Percentiles rank a stretch among this genome's conserved stretches.
Conservation (phyloP, 2,113 vertebrate genomes). For the Sisor rabdophorus region DNA sequence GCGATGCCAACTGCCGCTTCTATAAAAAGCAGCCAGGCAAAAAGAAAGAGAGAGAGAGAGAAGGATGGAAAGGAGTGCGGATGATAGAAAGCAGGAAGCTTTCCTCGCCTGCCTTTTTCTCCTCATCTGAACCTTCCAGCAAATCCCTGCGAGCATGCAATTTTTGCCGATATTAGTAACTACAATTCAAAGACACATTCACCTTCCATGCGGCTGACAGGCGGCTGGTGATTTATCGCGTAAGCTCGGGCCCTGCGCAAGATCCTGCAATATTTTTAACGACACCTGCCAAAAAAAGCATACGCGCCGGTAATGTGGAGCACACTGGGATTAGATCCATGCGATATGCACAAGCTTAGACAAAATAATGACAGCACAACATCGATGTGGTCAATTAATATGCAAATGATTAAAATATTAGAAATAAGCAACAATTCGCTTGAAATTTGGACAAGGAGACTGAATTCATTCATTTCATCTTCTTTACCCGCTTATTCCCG, state of each 20-base stretch:
- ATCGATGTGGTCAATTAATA: no score
- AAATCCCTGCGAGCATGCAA: neutral
- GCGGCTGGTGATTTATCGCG: slow-evolving; percentile 10
- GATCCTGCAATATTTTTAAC: slow-evolving; percentile 7
- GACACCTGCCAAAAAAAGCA: slow-evolving; percentile 13
- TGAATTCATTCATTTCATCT: no score
- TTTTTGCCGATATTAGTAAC: slow-evolving; percentile 22
- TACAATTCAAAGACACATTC: slow-evolving; percentile 34
- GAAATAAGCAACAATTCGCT: no score
- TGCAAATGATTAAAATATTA: no score
- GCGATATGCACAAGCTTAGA: neutral
- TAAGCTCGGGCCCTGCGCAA: neutral
- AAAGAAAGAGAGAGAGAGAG: slow-evolving; percentile 28
- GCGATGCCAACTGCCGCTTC: slow-evolving; percentile 64
- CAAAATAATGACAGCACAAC: neutral
- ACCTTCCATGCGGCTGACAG: slow-evolving; percentile 23
- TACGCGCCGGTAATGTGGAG: neutral
- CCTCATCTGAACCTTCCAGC: slow-evolving; percentile 39
- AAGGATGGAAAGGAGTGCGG: slow-evolving; percentile 27
- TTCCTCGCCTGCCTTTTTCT: slow-evolving; percentile 13
- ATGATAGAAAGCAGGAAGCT: slow-evolving; percentile 32
- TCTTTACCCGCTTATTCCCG: no score
- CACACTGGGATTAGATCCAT: neutral
- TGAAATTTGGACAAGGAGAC: no score
- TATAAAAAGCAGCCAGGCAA: slow-evolving; percentile 52